phyloP scores from a whole-genome alignment of 1,140 invertebrate genomes.

The Cephus cinctus region DNA sequence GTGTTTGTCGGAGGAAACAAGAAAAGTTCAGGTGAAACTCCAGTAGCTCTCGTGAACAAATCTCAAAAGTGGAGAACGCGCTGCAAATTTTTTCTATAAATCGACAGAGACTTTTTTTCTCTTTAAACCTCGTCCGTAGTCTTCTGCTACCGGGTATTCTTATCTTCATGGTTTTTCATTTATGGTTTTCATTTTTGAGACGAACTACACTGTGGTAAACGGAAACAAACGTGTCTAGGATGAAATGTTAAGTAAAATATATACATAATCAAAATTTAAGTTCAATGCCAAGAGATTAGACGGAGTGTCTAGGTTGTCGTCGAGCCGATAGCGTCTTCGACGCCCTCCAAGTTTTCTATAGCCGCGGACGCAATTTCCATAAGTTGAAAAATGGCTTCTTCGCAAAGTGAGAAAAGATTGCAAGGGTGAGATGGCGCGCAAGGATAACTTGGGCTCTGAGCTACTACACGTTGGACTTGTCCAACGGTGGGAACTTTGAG shows the following conservation, averaged over 20 bases:
- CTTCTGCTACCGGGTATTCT: too few relatives aligned
- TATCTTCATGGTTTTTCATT: neutral
- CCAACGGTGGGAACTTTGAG: conserved; percentile 28
- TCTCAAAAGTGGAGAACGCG: neutral
- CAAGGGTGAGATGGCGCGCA: conserved; percentile 22
- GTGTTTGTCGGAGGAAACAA: conserved; percentile 46
- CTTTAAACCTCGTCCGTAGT: neutral
- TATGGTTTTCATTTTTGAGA: neutral
- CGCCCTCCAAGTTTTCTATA: conserved; percentile 32
- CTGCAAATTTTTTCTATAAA: neutral
- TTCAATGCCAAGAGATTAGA: too few relatives aligned
- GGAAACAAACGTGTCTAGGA: conserved; percentile 25
- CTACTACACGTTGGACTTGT: conserved; percentile 29
- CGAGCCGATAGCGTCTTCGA: conserved; percentile 26
- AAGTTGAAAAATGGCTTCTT: conserved; percentile 49
- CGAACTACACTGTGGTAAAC: too few relatives aligned
- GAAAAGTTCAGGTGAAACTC: conserved; percentile 26
- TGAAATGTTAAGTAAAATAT: neutral
- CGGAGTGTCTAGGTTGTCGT: too few relatives aligned
- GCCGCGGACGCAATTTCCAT: conserved; percentile 45
- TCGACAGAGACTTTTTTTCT: neutral
- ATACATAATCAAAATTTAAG: neutral
- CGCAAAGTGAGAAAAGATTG: conserved; percentile 49
- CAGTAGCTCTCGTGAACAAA: neutral
- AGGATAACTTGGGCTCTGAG: conserved; percentile 20